phyloP scores from a whole-genome alignment of 2,888 invertebrate species.

The Abrostola triplasia region DNA sequence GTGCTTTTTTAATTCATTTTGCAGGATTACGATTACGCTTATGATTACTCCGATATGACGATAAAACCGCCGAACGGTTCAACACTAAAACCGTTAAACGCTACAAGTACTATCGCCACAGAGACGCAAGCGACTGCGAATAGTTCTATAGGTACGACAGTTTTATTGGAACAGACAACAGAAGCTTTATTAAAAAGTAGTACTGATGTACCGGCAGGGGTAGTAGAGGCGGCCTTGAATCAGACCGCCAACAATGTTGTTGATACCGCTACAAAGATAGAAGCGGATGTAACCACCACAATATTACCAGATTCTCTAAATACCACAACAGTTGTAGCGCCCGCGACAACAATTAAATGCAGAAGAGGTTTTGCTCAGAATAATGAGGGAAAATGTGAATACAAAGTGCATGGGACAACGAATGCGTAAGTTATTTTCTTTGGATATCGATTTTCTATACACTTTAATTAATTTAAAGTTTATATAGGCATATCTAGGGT shows the following conservation, averaged over 20 bases:
- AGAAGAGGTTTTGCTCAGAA: slow-evolving; percentile 79
- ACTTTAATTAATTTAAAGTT: no score
- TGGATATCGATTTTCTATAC: no score
- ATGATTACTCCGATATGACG: slow-evolving; percentile 92
- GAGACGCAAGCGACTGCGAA: slow-evolving; percentile 62
- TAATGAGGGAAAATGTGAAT: slow-evolving; percentile 79
- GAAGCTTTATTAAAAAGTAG: slow-evolving; percentile 48
- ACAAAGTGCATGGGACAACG: slow-evolving; percentile 75
- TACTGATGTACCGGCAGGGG: slow-evolving; percentile 47
- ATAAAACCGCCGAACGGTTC: slow-evolving; percentile 89
- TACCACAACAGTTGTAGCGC: slow-evolving; percentile 35
- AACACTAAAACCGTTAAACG: slow-evolving; percentile 78
- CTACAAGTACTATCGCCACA: slow-evolving; percentile 58
- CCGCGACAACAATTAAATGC: slow-evolving; percentile 63
- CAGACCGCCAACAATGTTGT: slow-evolving; percentile 24
- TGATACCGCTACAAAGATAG: slow-evolving; percentile 28
- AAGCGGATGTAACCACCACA: slow-evolving; percentile 34
- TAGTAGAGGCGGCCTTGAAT: slow-evolving; percentile 34
- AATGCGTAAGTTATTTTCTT: slow-evolving; percentile 75
- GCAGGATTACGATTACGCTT: slow-evolving; percentile 92
- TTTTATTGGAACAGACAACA: slow-evolving; percentile 51
- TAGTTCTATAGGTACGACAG: slow-evolving; percentile 45
- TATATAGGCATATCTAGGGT: no score
- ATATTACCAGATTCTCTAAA: slow-evolving; percentile 29
- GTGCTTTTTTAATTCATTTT: slow-evolving; percentile 58